Base-by-base conservation (phyloP, 2,888 invertebrate species). In the Athalia rosae region DNA sequence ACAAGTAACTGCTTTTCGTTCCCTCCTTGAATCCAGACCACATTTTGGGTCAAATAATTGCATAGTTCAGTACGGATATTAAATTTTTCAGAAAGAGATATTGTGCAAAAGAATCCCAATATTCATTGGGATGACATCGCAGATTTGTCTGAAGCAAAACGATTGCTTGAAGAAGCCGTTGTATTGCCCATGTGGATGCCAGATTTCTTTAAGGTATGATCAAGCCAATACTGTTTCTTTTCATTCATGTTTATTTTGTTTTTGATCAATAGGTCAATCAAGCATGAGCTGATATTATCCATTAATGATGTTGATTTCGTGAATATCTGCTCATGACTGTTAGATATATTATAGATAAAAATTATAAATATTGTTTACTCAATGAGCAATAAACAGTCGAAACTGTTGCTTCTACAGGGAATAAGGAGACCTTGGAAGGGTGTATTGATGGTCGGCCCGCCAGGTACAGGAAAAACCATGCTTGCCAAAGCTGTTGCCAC, bases 121-220 rank as follows among this genome's bases (percentile, higher is more conserved):
- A 97, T 99, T 79, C 93, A 94, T 86, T 99, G 99, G 99, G 97
- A 95, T 85, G 97, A 97, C 88, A 97, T 98, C 87, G 97, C 97
- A 0, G 98, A 97, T 90, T 91, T 98, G 67, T 92, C 94, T 8
- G 97, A 97, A 89, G 97, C 97, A 5, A 98, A 98, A 89, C 92
- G 97, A 80, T 90, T 99, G 77, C 91, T 99, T 5, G 98, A 99
- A 89, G 99, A 99, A 91, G 99, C 99, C 47, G 98, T 99, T 7
- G 98, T 99, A 58, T 91, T 99, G 86, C 99, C 99, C 3, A 95
- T 99, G 94, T 95, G 97, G 93, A 98, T 99, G 95, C 99, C 99
- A 1, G 98, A 99, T 87, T 99, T 97, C 91, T 99, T 99, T 90
- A 98, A 96, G 91, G 98, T 96, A 90, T 85, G 85, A 84, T 82